Conservation (phyloP, 2,113 vertebrate species). For the Rhinopomastus cyanomelas region DNA sequence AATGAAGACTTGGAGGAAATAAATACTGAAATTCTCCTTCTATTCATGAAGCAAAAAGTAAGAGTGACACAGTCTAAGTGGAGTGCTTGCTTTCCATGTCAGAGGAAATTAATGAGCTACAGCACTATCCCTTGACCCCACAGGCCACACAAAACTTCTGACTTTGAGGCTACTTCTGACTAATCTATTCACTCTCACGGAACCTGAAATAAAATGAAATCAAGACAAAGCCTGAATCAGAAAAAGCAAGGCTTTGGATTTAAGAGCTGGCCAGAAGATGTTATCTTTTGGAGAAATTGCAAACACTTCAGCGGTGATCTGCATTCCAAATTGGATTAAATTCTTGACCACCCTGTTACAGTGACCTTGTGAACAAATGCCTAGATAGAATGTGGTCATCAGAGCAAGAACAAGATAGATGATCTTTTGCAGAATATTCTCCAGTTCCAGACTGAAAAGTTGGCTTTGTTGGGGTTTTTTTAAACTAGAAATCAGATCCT, state of each 20-base stretch:
- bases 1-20: neutral
- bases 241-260: neutral
- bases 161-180: neutral
- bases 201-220: neutral
- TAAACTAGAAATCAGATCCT: neutral
- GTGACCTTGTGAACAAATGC: neutral
- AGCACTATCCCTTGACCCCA: neutral
- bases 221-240: neutral
- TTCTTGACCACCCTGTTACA: neutral
- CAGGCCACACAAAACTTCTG: neutral
- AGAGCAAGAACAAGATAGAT: neutral
- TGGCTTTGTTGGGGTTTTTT: neutral
- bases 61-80: neutral
- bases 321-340: neutral
- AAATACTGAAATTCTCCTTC: slow-evolving; percentile 47
- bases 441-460: neutral
- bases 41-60: slow-evolving; percentile 19
- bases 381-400: neutral
- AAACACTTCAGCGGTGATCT: neutral
- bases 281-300: neutral
- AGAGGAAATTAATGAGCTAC: neutral
- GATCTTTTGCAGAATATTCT: neutral
- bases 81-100: neutral
- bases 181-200: neutral
- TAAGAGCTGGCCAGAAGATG: neutral